Evolutionary conservation across 2,797 vertebrate genomes (phyloP).

Genomic region (Bryconaethiops microstoma): DNA sequence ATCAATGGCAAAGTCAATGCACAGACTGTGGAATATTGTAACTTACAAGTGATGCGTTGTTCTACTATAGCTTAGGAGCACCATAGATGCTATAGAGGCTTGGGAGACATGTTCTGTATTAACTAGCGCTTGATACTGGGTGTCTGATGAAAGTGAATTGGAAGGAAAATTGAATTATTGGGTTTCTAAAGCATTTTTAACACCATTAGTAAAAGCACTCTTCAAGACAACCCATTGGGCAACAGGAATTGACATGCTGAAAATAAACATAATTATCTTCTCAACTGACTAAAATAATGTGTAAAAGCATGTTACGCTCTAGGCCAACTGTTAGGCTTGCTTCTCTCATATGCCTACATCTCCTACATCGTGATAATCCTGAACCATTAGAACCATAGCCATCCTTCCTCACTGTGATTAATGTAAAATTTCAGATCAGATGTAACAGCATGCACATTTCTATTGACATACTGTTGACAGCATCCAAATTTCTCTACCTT

Average conservation of each 20-base stretch:
- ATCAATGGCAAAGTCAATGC: constrained; percentile 13
- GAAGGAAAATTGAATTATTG: neutral
- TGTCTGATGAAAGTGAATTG: neutral
- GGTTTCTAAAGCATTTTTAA: no score
- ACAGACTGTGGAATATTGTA: constrained; percentile 15
- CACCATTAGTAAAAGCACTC: no score
- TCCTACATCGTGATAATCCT: constrained; percentile 2
- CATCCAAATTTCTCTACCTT: no score
- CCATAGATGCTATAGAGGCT: neutral
- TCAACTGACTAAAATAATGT: constrained; percentile 1
- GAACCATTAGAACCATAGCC: neutral
- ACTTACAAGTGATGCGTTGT: constrained; percentile 24
- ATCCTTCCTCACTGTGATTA: neutral
- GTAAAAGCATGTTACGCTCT: constrained; percentile 8
- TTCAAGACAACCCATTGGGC: neutral
- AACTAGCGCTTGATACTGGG: neutral
- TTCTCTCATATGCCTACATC: neutral
- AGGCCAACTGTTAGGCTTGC: neutral
- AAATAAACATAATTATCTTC: neutral
- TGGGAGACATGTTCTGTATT: neutral
- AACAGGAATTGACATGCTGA: neutral
- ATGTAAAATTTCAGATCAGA: neutral
- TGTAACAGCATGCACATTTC: no score
- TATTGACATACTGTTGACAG: no score
- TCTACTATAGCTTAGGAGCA: neutral